Percentiles rank a stretch among this genome's conserved stretches.
Evolutionary conservation across 2,888 invertebrate species (phyloP).

Genomic region (Meliscaeva auricollis): DNA sequence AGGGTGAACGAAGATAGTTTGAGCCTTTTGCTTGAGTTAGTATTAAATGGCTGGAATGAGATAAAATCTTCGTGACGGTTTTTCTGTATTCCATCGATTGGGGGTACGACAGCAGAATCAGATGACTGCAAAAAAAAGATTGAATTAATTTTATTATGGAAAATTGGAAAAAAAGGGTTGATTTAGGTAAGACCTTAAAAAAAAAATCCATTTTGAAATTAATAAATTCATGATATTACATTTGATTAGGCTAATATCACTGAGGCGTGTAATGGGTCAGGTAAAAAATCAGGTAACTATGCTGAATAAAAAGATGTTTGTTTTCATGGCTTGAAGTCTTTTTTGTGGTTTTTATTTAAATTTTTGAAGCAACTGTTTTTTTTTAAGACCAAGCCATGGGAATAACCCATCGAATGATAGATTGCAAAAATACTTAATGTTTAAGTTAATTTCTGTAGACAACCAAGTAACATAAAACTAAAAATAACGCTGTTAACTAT

Average conservation of each 20-base stretch:
- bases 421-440: no score
- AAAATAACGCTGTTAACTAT: no score
- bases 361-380: no score
- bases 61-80: not conserved
- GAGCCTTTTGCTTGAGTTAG: conserved; percentile 53
- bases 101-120: conserved; percentile 36
- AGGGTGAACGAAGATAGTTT: conserved; percentile 17
- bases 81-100: not conserved
- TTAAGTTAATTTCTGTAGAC: no score
- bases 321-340: no score
- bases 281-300: not conserved
- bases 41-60: conserved; percentile 14
- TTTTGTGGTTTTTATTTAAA: no score
- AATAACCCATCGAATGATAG: no score
- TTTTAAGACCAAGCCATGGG: no score
- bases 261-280: not conserved
- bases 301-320: conserved; percentile 22
- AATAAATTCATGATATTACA: conserved; percentile 24
- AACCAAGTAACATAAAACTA: no score
- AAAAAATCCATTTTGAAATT: conserved; percentile 18
- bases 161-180: conserved; percentile 22
- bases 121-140: conserved; percentile 41
- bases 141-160: conserved; percentile 67
- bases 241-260: not conserved
- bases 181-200: not conserved